Base-by-base conservation (phyloP, 2,888 invertebrate species). In the Standfussiana lucernea region DNA sequence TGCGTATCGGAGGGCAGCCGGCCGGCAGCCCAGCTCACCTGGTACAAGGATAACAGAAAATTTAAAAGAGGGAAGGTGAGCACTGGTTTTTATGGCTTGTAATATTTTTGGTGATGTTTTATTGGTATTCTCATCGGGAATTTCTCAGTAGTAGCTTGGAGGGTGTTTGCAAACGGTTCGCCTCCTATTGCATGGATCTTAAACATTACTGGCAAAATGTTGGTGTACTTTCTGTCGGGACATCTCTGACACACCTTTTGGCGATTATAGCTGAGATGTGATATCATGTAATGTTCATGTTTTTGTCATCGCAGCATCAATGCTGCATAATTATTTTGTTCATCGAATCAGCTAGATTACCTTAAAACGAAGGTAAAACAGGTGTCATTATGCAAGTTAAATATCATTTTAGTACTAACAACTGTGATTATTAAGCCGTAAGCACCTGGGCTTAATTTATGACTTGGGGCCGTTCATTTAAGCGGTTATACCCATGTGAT, bases 1-100 rank as follows among this genome's bases (percentile, higher is more conserved):
- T 99, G 99, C 95, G 98, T 98, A 92, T 98, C 98, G 69, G 97
- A 97, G 88, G 99, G 99, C 65, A 99, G 99, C 77, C 97, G 99
- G 90, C 99, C 99, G 42, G 98, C 98, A 86, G 99, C 99, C 50
- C 97, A 98, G 88, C 97, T 99, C 91, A 97, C 98, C 76, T 99
- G 99, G 99, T 98, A 97, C 92, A 98, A 98, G 92, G 98, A 98
- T 92, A 98, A 98, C 94, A 97, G 98, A 86, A 97, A 97, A 90
- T 98, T 99, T 94, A 97, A 97, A 87, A 97, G 98, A 89, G 98
- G 98, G 92, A 98, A 97, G 97, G 98, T 98, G 95, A 97, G 96
- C 91, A 76, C 80, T 15, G 66, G 40, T 64, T 40, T 62, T 64
- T 8, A 21, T 56, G 2, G 24, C 18, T 28, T 24, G 15, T 47